These are phyloP conservation scores for Spodoptera litura DNA, from an alignment of 1,140 invertebrate species.

Conservation along the genomic window DNA sequence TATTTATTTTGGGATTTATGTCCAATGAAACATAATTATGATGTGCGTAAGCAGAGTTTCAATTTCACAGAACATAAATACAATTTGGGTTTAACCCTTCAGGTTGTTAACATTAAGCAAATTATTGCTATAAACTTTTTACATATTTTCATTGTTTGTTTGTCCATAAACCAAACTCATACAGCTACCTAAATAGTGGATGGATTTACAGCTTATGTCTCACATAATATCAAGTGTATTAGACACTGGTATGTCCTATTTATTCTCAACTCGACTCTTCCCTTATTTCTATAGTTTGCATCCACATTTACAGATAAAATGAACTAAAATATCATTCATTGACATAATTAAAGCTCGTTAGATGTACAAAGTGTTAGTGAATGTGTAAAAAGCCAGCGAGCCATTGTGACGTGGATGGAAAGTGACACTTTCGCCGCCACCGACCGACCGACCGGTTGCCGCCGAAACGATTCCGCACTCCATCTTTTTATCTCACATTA, in stretches of 20 bases:
- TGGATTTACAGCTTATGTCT: no score
- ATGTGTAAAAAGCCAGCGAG: slow-evolving; percentile 46
- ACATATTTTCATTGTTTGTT: no score
- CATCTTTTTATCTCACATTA: slow-evolving; percentile 14
- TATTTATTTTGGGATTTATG: slow-evolving; percentile 29
- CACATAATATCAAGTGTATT: no score
- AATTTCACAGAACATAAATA: slow-evolving; percentile 17
- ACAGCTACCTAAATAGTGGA: background rate
- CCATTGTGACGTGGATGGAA: slow-evolving; percentile 62
- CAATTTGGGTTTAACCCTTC: no score
- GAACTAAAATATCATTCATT: background rate
- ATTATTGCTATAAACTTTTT: no score
- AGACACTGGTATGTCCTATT: no score
- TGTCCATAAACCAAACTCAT: background rate
- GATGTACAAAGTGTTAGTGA: slow-evolving; percentile 37
- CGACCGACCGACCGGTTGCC: slow-evolving; percentile 50
- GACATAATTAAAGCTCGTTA: slow-evolving; percentile 43
- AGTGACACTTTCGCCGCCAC: slow-evolving; percentile 68
- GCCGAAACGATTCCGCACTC: slow-evolving; percentile 21
- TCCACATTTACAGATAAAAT: background rate
- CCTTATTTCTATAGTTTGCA: background rate
- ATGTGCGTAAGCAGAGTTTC: background rate
- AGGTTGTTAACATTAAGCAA: no score
- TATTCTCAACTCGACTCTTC: no score
- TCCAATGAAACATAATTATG: background rate